These are phyloP conservation scores for Cheilosia urbana DNA, from an alignment of 2,888 invertebrate genomes.

Conservation along the genomic window DNA sequence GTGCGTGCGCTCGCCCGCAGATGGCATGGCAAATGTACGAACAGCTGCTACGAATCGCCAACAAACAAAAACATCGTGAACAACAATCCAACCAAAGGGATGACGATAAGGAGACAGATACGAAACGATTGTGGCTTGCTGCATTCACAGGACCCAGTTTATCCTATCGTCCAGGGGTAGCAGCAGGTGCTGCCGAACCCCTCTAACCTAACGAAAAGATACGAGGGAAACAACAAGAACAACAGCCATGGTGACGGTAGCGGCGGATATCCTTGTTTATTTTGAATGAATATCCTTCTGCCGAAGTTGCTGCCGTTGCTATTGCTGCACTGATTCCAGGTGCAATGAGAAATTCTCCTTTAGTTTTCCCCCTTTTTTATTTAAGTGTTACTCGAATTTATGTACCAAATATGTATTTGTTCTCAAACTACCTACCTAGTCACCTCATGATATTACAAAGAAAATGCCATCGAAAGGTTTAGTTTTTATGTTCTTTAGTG, in stretches of 20 bases:
- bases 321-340: conserved; percentile 59
- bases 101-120: conserved; percentile 27
- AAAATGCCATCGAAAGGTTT: conserved; percentile 44
- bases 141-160: conserved; percentile 70
- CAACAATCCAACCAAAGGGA: conserved; percentile 34
- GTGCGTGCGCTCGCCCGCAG: conserved; percentile 65
- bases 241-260: conserved; percentile 13
- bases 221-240: conserved; percentile 19
- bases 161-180: conserved; percentile 54
- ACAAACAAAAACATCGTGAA: conserved; percentile 40
- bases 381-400: conserved; percentile 41
- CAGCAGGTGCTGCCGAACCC: conserved; percentile 68
- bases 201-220: conserved; percentile 23
- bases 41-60: conserved; percentile 64
- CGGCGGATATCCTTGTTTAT: conserved; percentile 49
- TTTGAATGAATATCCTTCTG: conserved; percentile 44
- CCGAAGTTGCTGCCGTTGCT: conserved; percentile 12
- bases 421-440: conserved; percentile 65
- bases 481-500: conserved; percentile 34
- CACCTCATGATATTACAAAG: conserved; percentile 57
- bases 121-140: conserved; percentile 63
- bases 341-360: conserved; percentile 33
- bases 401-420: conserved; percentile 62
- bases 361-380: conserved; percentile 11
- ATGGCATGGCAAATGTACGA: conserved; percentile 73